Base-by-base conservation (phyloP, 2,888 invertebrate species). In the Operophtera brumata region DNA sequence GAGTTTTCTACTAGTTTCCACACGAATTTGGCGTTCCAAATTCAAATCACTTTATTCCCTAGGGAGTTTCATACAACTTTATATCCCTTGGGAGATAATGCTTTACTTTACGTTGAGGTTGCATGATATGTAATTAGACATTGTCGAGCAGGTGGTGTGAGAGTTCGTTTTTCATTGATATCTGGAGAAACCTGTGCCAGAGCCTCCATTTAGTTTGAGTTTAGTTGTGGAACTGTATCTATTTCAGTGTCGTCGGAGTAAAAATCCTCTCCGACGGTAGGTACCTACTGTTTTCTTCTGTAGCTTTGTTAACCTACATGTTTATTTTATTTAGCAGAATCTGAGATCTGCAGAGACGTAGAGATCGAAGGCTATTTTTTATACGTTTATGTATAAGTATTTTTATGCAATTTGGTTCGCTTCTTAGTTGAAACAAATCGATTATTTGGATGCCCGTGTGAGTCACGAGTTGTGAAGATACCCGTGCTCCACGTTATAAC, bases 401-500 rank as follows among this genome's bases (percentile, higher is more conserved):
- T 40, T 44, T 39, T 40, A 39, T 35, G 34, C 9, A 6, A 51
- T 46, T 51, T 0, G 14, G 13, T 40, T 25, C 10, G 5, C 10
- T 26, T 41, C 4, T 20, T 25, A 14, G 42, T 35, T 40, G 46
- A 12, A 41, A 30, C 52, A 10, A 46, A 52, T 46, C 36, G 20
- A 46, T 41, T 39, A 41, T 45, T 41, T 35, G 14, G 20, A 5
- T 45, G 9, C 26, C 32, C 52, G 12, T 28, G 52, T 20, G 46
- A 42, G 41, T 47, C 46, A 41, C 46, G 52, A 47, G 36, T 26
- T 5, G 25, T 37, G 26, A 8, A 26, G 20, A n/a, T 8, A 2
- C 4, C 32, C 20, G 4, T 20, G 20, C 2, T 20, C 4, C 4
- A 20, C 4, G 20, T 4, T 20, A 20, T 3, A 20, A 20, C 2